Conservation (phyloP, 2,113 vertebrate genomes). For the Amazona vittata region DNA sequence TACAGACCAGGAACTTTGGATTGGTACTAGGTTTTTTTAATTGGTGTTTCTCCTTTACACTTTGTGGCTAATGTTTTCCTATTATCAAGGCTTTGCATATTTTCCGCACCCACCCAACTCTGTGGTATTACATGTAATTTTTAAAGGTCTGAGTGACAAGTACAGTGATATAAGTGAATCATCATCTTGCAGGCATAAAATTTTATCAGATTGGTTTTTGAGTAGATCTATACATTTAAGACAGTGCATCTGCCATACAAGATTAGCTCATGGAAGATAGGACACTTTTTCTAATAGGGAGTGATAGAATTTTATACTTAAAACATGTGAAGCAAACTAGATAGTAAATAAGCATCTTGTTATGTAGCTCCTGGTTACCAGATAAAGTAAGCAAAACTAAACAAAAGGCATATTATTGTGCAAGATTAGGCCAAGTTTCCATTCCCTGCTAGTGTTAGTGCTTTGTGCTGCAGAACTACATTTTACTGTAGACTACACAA, state of each 20-base stretch:
- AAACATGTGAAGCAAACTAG: slow-evolving; percentile 51
- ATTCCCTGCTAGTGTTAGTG: background rate
- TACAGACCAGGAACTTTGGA: background rate
- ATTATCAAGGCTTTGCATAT: slow-evolving; percentile 79
- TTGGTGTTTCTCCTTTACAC: slow-evolving; percentile 55
- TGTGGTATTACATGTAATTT: slow-evolving; percentile 62
- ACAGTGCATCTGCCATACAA: slow-evolving; percentile 73
- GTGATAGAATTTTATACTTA: slow-evolving; percentile 66
- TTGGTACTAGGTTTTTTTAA: background rate
- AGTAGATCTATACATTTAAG: slow-evolving; percentile 77
- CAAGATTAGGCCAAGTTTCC: slow-evolving; percentile 53
- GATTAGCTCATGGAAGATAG: slow-evolving; percentile 78
- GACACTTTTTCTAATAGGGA: slow-evolving; percentile 50
- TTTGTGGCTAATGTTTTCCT: slow-evolving; percentile 75
- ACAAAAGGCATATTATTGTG: slow-evolving; percentile 29
- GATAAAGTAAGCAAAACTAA: slow-evolving; percentile 57
- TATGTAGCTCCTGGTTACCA: slow-evolving; percentile 67
- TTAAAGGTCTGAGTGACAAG: slow-evolving; percentile 78
- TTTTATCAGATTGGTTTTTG: slow-evolving; percentile 81
- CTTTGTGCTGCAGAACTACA: background rate
- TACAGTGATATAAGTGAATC: slow-evolving; percentile 82
- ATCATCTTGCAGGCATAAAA: slow-evolving; percentile 77
- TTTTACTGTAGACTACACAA: slow-evolving; percentile 11
- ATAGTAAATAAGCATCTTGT: slow-evolving; percentile 55
- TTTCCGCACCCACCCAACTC: slow-evolving; percentile 73